Percentiles rank a stretch among this genome's conserved stretches.
phyloP scores from a whole-genome alignment of 2,797 vertebrate genomes.

The Sebastes wilsoni region DNA sequence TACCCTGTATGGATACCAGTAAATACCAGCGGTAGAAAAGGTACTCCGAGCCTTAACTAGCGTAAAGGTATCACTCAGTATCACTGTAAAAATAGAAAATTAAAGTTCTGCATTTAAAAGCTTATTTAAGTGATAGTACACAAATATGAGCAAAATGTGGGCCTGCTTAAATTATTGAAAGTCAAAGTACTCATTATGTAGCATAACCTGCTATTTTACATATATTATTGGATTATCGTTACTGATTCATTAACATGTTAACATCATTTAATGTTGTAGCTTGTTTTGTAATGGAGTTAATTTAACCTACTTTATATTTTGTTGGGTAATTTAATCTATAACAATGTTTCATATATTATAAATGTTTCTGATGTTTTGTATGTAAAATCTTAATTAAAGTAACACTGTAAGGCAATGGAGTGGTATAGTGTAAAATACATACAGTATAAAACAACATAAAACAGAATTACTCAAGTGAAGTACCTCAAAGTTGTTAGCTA shows the following conservation, averaged over 20 bases:
- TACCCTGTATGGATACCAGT: neutral
- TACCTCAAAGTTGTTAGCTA: neutral
- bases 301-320: neutral
- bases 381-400: neutral
- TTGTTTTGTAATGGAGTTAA: neutral
- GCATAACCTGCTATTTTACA: neutral
- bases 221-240: neutral
- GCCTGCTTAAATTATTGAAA: neutral
- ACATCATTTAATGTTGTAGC: neutral
- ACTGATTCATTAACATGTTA: neutral
- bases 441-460: neutral
- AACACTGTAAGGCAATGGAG: neutral
- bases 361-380: neutral
- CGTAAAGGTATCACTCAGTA: neutral
- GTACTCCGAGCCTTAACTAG: neutral
- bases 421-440: neutral
- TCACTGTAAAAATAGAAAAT: neutral
- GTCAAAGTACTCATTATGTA: neutral
- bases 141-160: neutral
- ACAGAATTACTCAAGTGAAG: neutral
- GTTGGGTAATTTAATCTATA: neutral
- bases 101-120: neutral
- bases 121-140: neutral
- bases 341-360: neutral
- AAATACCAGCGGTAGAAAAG: neutral